phyloP scores from a whole-genome alignment of 1,140 invertebrate species.

The Sitobion miscanthi region DNA sequence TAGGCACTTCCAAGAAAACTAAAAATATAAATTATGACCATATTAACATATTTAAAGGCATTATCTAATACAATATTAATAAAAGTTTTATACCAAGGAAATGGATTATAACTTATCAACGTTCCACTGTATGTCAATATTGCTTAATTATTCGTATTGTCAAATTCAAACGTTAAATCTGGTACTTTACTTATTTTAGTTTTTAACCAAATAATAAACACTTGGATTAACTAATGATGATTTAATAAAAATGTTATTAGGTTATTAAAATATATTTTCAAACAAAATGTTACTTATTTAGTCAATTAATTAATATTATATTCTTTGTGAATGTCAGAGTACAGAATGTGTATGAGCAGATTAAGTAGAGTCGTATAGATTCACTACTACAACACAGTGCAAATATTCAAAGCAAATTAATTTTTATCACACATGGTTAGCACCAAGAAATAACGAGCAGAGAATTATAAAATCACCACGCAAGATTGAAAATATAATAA shows the following conservation, averaged over 20 bases:
- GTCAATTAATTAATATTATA: neutral
- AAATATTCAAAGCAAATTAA: neutral
- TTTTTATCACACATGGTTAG: neutral
- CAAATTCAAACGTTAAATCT: neutral
- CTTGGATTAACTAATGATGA: neutral
- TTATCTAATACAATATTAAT: neutral
- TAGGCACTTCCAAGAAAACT: neutral
- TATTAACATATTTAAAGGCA: neutral
- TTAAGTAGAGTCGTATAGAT: neutral
- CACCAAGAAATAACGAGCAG: neutral
- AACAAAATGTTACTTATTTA: neutral
- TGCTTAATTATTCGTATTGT: neutral
- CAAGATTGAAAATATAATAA: neutral
- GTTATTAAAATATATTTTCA: neutral
- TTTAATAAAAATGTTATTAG: neutral
- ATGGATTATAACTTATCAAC: neutral
- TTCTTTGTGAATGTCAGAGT: neutral
- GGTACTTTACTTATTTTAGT: neutral
- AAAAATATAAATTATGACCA: neutral
- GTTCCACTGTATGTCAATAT: neutral
- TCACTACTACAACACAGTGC: neutral
- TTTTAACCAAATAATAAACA: neutral
- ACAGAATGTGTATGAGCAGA: neutral
- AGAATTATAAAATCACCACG: neutral
- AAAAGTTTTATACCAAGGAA: neutral